Evolutionary conservation across 2,888 invertebrate species (phyloP), one percentile per base, ranked within the genome.

Genomic region (Ichneumon xanthorius): DNA sequence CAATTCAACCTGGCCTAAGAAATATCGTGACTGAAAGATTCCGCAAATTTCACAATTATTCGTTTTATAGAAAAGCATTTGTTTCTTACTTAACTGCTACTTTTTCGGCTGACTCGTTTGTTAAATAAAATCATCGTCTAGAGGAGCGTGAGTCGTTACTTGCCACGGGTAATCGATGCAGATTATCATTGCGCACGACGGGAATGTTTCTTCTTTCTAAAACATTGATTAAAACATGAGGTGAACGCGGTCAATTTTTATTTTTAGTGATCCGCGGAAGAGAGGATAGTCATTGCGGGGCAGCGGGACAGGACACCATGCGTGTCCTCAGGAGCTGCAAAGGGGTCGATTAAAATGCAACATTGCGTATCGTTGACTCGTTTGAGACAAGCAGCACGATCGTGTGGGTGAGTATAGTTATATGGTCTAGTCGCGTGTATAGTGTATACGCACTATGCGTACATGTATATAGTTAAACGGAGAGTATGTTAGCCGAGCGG

Each of bases 331-430:
- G 22, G 67, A 40, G 40, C 67, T 19, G 70, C 30, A 61, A 79
- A 70, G 50, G 79, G 79, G 70, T 61, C 71, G 79, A 61, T 79
- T 79, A 79, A 79, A 79, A 79, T 79, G 79, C 79, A 79, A 70
- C 70, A 71, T 71, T 79, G 71, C 61, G 79, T 79, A 79, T 79
- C 79, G 61, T 68, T 50, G 37, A 45, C 61, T 71, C 58, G 79
- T 63, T 30, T 61, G 30, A 70, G 70, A 71, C 71, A 61, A 71
- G 37, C 65, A 33, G 53, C n/a, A 72, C 77, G 72, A 78, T 78
- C 65, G 22, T 48, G 65, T 72, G 72, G 77, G 78, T 82, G 72
- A 72, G 55, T 77, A 37, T 19, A 53, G 67, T 67, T 67, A 22
- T 37, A 40, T 19, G 37, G 22, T 40, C 40, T 33, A 63, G n/a